phyloP scores from a whole-genome alignment of 2,797 vertebrate genomes.

The Macroramphosus scolopax region DNA sequence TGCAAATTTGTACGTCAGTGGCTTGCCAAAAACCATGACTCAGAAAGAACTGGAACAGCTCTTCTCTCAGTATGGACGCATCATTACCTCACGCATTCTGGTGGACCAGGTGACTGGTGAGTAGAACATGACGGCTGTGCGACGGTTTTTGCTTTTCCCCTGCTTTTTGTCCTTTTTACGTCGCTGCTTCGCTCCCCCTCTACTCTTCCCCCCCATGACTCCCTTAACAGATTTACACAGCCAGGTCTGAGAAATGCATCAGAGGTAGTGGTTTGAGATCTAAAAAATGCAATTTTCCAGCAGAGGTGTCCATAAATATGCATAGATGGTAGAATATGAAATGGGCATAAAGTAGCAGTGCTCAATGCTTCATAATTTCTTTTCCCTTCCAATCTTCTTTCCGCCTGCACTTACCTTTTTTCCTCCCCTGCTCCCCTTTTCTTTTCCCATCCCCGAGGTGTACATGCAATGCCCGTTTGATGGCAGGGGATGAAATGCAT shows the following conservation, averaged over 20 bases:
- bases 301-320: conserved; percentile 82
- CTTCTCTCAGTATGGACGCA: conserved; percentile 96
- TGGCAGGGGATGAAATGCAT: conserved; percentile 79
- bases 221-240: neutral
- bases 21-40: conserved; percentile 96
- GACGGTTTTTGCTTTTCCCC: too few relatives aligned
- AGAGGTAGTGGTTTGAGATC: conserved; percentile 66
- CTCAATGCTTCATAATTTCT: conserved; percentile 72
- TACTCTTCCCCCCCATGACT: too few relatives aligned
- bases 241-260: conserved; percentile 63
- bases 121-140: conserved; percentile 52
- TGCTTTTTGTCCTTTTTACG: neutral
- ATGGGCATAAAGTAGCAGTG: conserved; percentile 61
- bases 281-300: conserved; percentile 80
- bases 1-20: conserved; percentile 96
- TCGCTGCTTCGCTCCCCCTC: neutral
- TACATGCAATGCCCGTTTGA: conserved; percentile 77
- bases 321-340: conserved; percentile 74
- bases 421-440: conserved; percentile 24
- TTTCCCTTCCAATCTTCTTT: conserved; percentile 35
- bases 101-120: conserved; percentile 98
- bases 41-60: conserved; percentile 97
- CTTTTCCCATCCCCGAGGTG: conserved; percentile 63
- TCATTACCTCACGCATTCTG: conserved; percentile 98
- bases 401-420: conserved; percentile 30